Base-by-base conservation (phyloP, 2,888 invertebrate genomes). In the Drosophila pseudotalamancana region DNA sequence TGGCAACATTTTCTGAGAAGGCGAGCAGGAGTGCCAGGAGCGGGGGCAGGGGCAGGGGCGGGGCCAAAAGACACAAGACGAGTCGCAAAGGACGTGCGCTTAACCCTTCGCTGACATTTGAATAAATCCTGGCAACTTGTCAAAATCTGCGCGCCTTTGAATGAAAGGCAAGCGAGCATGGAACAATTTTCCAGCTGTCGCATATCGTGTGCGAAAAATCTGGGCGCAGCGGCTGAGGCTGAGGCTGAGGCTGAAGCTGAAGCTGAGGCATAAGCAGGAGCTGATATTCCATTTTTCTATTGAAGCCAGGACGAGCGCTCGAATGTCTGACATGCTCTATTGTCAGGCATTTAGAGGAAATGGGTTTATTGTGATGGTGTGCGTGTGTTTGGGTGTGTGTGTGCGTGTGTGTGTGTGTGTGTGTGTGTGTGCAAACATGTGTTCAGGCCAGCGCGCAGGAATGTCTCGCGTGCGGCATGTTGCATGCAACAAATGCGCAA, bases 81-180 rank as follows among this genome's bases (percentile, higher is more conserved):
- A 45, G 23, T 16, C 6, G 29, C n/a, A 5, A n/a, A 50, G 16
- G 37, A 59, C 42, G 68, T 57, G 49, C 60, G 50, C 68, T 83
- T 83, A 83, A 83, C 83, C 83, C 83, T 83, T 83, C 72, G 65
- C 73, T 77, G 80, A 74, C 87, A 83, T 87, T 82, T 83, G 88
- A 83, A 83, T 83, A 87, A 78, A 85, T 83, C 71, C 61, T 66
- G 76, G 86, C 78, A 87, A 81, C 75, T 87, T 81, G 87, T 81
- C 81, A 81, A 81, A 87, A 83, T 86, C 83, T 72, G 66, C 80
- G 57, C 68, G 63, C 42, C 48, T 66, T 72, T 76, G 65, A 69
- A 40, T 69, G 55, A 57, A 53, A 54, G 57, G 55, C 60, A 55
- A 55, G 57, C 55, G 59, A 54, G 64, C 86, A 75, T 87, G 88